These are phyloP conservation scores for Galeopsomyia nigrocyanea DNA, from an alignment of 2,888 invertebrate species.

Conservation along the genomic window DNA sequence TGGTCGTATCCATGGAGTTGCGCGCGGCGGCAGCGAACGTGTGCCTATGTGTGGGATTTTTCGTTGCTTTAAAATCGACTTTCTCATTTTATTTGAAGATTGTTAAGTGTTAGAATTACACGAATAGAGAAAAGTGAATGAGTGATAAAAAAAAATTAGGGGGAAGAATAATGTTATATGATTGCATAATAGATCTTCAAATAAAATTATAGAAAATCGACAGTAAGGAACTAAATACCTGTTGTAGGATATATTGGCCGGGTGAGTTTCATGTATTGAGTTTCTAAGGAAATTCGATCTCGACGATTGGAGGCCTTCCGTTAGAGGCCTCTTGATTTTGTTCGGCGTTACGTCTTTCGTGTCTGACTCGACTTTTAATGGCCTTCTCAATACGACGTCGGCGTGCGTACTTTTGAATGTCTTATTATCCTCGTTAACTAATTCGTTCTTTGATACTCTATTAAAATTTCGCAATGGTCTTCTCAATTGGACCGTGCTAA, in stretches of 20 bases:
- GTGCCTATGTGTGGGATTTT: slow-evolving; percentile 37
- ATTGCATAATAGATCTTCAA: slow-evolving; percentile 23
- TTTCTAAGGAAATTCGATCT: slow-evolving; percentile 45
- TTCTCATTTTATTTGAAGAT: slow-evolving; percentile 39
- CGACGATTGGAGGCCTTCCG: slow-evolving; percentile 43
- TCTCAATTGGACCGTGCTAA: slow-evolving; percentile 61
- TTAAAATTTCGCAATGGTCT: slow-evolving; percentile 58
- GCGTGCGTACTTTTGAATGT: neutral
- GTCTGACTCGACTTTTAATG: slow-evolving; percentile 14
- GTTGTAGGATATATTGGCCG: slow-evolving; percentile 29
- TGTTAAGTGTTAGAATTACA: slow-evolving; percentile 17
- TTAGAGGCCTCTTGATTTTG: slow-evolving; percentile 40
- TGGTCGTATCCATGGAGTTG: slow-evolving; percentile 41
- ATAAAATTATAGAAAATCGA: slow-evolving; percentile 43
- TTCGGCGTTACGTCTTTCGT: slow-evolving; percentile 12
- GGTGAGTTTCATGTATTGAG: slow-evolving; percentile 43
- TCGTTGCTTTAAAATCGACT: slow-evolving; percentile 36
- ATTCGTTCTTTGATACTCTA: slow-evolving; percentile 13
- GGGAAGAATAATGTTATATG: neutral
- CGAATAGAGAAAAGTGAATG: neutral
- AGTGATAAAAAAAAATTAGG: neutral
- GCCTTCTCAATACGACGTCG: slow-evolving; percentile 25
- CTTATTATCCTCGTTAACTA: slow-evolving; percentile 16
- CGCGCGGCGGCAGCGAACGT: slow-evolving; percentile 24
- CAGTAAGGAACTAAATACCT: slow-evolving; percentile 42